Evolutionary conservation across 1,140 invertebrate species (phyloP).

Genomic region (Ruditapes philippinarum): DNA sequence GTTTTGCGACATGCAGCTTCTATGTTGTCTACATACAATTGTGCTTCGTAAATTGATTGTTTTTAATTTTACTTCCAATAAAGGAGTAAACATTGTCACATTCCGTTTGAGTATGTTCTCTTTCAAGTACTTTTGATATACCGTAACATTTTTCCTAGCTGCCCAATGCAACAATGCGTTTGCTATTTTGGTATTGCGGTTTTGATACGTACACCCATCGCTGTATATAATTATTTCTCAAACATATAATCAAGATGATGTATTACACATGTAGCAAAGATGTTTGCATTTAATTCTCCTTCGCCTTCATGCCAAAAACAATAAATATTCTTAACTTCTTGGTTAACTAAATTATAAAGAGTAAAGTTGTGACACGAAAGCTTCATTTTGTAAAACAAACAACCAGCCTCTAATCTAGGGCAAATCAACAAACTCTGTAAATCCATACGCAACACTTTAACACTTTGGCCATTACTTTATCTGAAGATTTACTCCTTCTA

Average conservation of each 20-base stretch:
- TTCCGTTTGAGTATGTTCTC: no score
- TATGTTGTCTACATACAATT: constrained; percentile 32
- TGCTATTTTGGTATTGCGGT: constrained; percentile 6
- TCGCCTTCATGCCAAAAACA: constrained; percentile 50
- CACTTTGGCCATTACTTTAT: not conserved
- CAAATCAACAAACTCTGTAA: constrained; percentile 26
- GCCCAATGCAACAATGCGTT: constrained; percentile 16
- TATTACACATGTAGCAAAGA: constrained; percentile 27
- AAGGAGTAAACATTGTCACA: not conserved
- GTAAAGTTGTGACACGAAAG: no score
- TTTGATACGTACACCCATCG: no score
- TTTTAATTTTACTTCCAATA: constrained; percentile 21
- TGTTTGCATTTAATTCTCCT: constrained; percentile 25
- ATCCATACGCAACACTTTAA: constrained; percentile 31
- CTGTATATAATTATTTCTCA: constrained; percentile 16
- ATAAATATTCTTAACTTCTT: not conserved
- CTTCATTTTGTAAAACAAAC: constrained; percentile 44
- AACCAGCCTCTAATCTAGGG: constrained; percentile 1
- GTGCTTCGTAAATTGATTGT: not conserved
- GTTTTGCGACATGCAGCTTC: not conserved
- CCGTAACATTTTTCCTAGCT: not conserved
- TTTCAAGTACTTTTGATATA: no score
- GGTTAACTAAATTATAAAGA: constrained; percentile 6
- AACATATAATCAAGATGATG: constrained; percentile 12
- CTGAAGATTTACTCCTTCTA: not conserved